These are phyloP conservation scores for Cyrtorhinus lividipennis DNA, from an alignment of 1,140 invertebrate species.

Conservation along the genomic window DNA sequence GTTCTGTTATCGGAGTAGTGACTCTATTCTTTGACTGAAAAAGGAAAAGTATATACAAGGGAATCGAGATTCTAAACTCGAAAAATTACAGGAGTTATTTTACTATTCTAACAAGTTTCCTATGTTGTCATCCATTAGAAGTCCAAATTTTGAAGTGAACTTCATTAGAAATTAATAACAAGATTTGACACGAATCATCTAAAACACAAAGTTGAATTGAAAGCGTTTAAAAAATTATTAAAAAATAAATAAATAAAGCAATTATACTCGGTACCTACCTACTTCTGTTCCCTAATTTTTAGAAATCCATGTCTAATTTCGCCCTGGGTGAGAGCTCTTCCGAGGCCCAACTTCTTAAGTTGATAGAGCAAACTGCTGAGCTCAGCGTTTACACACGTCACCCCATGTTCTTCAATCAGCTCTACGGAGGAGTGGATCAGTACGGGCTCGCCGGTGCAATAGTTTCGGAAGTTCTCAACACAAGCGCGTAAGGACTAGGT, in stretches of 20 bases:
- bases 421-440: slow-evolving; percentile 55
- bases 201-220: not conserved
- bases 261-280: slow-evolving; percentile 14
- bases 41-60: too few species aligned
- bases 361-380: slow-evolving; percentile 41
- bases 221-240: not conserved
- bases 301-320: slow-evolving; percentile 34
- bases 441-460: slow-evolving; percentile 58
- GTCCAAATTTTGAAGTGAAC: not conserved
- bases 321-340: slow-evolving; percentile 33
- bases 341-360: slow-evolving; percentile 36
- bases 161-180: not conserved
- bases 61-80: too few species aligned
- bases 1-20: too few species aligned
- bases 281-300: slow-evolving; percentile 7
- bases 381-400: slow-evolving; percentile 60
- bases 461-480: slow-evolving; percentile 60
- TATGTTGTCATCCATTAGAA: not conserved
- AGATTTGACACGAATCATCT: not conserved
- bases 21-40: too few species aligned
- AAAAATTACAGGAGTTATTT: too few species aligned
- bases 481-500: slow-evolving; percentile 64
- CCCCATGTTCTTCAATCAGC: slow-evolving; percentile 57
- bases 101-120: too few species aligned
- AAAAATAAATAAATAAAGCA: not conserved